phyloP scores from a whole-genome alignment of 2,888 invertebrate genomes.

The Teinopalpus imperialis region DNA sequence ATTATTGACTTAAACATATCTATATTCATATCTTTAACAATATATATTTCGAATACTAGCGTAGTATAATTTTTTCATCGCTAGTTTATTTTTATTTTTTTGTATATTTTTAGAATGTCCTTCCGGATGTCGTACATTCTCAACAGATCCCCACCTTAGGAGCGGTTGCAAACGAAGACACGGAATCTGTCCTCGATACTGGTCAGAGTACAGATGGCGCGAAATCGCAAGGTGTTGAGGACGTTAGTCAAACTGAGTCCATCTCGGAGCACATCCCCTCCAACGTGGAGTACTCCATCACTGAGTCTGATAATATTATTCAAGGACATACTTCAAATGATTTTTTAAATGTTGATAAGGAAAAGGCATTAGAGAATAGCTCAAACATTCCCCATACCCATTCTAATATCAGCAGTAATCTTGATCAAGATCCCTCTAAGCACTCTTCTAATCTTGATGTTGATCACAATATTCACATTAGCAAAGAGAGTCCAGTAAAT shows the following conservation, averaged over 20 bases:
- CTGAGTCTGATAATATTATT: constrained; percentile 50
- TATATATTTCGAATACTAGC: not conserved
- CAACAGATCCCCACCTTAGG: constrained; percentile 67
- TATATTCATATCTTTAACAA: too few relatives aligned
- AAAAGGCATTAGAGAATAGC: constrained; percentile 37
- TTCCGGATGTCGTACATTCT: constrained; percentile 80
- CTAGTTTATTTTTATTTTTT: constrained; percentile 47
- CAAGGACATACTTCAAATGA: constrained; percentile 38
- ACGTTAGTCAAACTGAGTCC: constrained; percentile 61
- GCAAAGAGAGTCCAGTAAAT: constrained; percentile 70
- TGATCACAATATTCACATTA: constrained; percentile 59
- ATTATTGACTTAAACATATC: too few relatives aligned
- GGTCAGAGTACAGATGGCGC: constrained; percentile 38
- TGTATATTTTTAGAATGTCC: constrained; percentile 79
- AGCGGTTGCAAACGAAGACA: constrained; percentile 47
- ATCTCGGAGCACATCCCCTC: constrained; percentile 72
- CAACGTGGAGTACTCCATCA: constrained; percentile 56
- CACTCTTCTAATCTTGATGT: constrained; percentile 61
- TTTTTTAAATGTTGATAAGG: constrained; percentile 42
- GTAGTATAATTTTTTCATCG: constrained; percentile 27
- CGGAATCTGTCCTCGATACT: constrained; percentile 42
- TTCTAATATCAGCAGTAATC: constrained; percentile 34
- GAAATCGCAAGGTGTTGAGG: constrained; percentile 39
- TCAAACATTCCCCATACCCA: constrained; percentile 41
- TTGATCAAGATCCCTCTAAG: constrained; percentile 48